Conservation (phyloP, 2,113 vertebrate genomes). For the Typhlomys cinereus region DNA sequence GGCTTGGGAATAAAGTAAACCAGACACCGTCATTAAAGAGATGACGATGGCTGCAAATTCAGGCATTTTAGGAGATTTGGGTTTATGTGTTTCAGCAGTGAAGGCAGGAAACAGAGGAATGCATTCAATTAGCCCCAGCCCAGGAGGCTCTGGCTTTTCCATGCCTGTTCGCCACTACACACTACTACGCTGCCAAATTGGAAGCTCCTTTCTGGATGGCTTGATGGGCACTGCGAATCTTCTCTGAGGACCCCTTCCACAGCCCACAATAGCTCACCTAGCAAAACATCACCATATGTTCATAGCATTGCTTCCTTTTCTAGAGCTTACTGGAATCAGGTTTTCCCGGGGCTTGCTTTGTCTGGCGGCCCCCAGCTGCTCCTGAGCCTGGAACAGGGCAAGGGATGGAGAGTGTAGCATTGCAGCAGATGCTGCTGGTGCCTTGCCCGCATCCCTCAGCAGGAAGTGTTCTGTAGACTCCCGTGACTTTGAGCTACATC, state of each 20-base stretch:
- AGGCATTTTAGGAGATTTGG: slow-evolving; percentile 55
- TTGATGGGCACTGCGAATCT: slow-evolving; percentile 77
- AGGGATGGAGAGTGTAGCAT: neutral
- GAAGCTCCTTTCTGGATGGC: slow-evolving; percentile 74
- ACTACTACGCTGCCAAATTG: slow-evolving; percentile 66
- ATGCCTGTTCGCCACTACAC: slow-evolving; percentile 77
- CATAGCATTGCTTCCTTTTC: slow-evolving; percentile 43
- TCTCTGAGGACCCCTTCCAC: slow-evolving; percentile 78
- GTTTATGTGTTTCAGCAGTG: neutral
- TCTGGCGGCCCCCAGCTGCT: neutral
- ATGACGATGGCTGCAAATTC: slow-evolving; percentile 63
- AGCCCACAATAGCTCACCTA: slow-evolving; percentile 66
- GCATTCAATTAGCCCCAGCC: slow-evolving; percentile 79
- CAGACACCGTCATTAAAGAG: slow-evolving; percentile 69
- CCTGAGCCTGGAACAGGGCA: neutral
- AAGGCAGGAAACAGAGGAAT: slow-evolving; percentile 67
- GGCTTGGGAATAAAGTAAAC: slow-evolving; percentile 71
- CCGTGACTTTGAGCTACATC: neutral
- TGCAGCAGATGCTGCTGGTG: neutral
- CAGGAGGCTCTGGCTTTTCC: slow-evolving; percentile 71
- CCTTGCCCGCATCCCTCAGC: neutral
- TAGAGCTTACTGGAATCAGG: slow-evolving; percentile 53
- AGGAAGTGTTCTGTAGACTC: neutral
- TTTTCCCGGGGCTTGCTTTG: slow-evolving; percentile 68
- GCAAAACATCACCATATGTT: slow-evolving; percentile 79